Evolutionary conservation across 2,113 vertebrate genomes (phyloP).

Genomic region (Trogon surrucura): DNA sequence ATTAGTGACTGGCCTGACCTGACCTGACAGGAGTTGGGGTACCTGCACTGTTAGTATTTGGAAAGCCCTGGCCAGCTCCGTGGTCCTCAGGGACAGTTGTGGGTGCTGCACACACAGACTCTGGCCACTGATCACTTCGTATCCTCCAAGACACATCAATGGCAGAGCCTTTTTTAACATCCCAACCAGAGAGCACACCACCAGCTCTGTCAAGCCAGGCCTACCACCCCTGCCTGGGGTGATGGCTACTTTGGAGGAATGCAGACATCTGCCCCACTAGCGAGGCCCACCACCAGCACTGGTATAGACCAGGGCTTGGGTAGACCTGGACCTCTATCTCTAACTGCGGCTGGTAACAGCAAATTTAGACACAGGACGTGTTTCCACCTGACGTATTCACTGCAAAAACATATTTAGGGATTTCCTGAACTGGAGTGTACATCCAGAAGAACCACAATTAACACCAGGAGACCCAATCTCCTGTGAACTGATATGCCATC

Average conservation of each 20-base stretch:
- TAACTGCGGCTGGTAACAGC: not conserved
- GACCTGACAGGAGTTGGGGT: not conserved
- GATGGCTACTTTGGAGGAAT: not conserved
- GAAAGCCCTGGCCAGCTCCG: not conserved
- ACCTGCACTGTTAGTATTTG: fast-evolving
- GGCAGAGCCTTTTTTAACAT: not conserved
- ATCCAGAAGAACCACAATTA: constrained; percentile 27
- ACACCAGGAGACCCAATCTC: constrained; percentile 42
- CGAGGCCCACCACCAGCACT: not conserved
- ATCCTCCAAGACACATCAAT: not conserved
- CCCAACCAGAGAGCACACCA: not conserved
- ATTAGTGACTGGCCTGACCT: not conserved
- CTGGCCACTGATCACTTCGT: not conserved
- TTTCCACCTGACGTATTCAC: not conserved
- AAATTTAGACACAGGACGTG: not conserved
- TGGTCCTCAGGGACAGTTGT: not conserved
- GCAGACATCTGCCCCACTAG: not conserved
- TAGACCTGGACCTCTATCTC: not conserved
- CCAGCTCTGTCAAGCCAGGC: fast-evolving
- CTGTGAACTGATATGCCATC: not conserved
- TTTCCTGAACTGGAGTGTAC: not conserved
- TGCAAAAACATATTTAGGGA: not conserved
- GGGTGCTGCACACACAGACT: fast-evolving
- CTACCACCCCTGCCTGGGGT: fast-evolving
- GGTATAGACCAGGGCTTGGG: fast-evolving